Conservation (phyloP, 2,888 invertebrate genomes). For the Ecliptopera silaceata region DNA sequence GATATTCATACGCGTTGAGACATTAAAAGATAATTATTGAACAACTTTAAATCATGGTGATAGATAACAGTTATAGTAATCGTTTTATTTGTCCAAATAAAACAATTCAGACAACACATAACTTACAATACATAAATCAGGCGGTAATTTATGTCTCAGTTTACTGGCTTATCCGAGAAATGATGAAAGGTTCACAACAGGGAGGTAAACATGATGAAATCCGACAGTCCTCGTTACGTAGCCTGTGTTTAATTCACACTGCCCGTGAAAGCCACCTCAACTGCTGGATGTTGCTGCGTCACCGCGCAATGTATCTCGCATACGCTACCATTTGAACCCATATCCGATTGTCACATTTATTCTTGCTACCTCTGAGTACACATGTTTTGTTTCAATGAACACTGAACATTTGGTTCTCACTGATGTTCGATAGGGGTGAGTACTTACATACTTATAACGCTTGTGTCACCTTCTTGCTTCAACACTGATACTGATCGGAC, state of each 20-base stretch:
- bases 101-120: constrained; percentile 24
- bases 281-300: no score
- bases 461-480: not conserved
- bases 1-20: no score
- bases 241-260: no score
- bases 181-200: constrained; percentile 24
- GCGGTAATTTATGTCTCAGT: constrained; percentile 31
- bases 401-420: not conserved
- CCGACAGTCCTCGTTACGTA: no score
- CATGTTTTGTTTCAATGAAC: constrained; percentile 20
- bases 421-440: not conserved
- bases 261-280: no score
- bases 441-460: not conserved
- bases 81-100: constrained; percentile 20
- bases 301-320: no score
- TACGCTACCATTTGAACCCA: no score
- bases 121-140: constrained; percentile 29
- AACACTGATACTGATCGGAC: no score
- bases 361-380: no score
- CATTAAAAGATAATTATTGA: not conserved
- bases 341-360: no score
- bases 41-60: not conserved
- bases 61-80: constrained; percentile 15
- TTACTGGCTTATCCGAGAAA: constrained; percentile 25
- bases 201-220: not conserved